Evolutionary conservation across 2,113 vertebrate species (phyloP).

Genomic region (Willisornis vidua): DNA sequence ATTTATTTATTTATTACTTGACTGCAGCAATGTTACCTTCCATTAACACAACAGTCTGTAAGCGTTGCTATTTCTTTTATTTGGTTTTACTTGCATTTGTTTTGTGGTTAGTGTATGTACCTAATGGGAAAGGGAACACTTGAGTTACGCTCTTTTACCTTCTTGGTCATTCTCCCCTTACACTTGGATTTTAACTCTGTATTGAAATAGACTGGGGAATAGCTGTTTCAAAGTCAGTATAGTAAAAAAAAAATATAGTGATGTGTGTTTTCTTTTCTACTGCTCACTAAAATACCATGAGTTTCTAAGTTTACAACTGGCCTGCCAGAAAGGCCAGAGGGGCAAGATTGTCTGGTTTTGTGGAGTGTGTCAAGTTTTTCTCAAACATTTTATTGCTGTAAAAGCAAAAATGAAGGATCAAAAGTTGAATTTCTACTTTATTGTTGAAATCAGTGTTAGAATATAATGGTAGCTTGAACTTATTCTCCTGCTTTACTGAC

Average conservation of each 20-base stretch:
- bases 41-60: constrained; percentile 46
- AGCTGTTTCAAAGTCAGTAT: constrained; percentile 47
- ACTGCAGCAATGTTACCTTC: constrained; percentile 46
- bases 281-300: background rate
- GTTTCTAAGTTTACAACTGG: constrained; percentile 2
- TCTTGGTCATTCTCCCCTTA: constrained; percentile 33
- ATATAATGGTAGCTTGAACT: constrained; percentile 41
- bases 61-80: constrained; percentile 45
- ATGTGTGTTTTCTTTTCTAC: constrained; percentile 27
- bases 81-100: constrained; percentile 34
- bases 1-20: constrained; percentile 81
- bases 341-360: constrained; percentile 23
- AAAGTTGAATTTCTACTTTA: constrained; percentile 54
- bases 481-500: constrained; percentile 39
- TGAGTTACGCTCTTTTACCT: background rate
- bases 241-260: background rate
- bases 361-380: constrained; percentile 4
- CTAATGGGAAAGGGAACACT: background rate
- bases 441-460: constrained; percentile 48
- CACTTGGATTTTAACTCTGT: constrained; percentile 27
- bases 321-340: constrained; percentile 8
- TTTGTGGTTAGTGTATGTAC: constrained; percentile 11
- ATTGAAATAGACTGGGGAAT: constrained; percentile 15
- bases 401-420: constrained; percentile 46
- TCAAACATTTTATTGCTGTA: background rate